These are phyloP conservation scores for Sisor rabdophorus DNA, from an alignment of 2,113 vertebrate species.

Conservation along the genomic window DNA sequence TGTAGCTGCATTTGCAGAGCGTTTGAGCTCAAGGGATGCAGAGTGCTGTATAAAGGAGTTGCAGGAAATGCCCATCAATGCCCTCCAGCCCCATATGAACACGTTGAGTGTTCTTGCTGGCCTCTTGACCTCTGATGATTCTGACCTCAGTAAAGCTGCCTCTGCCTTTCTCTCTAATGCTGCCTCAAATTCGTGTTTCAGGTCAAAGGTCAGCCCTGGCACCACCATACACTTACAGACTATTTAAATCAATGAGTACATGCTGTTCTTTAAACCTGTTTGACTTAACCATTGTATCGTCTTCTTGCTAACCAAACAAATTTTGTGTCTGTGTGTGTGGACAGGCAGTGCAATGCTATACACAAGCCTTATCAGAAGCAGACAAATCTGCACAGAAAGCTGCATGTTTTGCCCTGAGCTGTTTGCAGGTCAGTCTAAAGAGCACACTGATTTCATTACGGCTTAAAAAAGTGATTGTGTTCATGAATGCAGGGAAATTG, in stretches of 20 bases:
- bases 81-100: constrained; percentile 73
- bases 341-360: constrained; percentile 88
- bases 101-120: constrained; percentile 78
- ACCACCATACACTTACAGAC: background rate
- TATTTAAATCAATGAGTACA: background rate
- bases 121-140: constrained; percentile 77
- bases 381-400: constrained; percentile 80
- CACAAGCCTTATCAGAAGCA: constrained; percentile 81
- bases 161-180: constrained; percentile 75
- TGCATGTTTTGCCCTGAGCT: constrained; percentile 84
- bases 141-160: constrained; percentile 73
- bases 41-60: constrained; percentile 70
- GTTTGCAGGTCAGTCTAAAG: constrained; percentile 77
- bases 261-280: background rate
- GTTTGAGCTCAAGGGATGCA: constrained; percentile 69
- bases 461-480: background rate
- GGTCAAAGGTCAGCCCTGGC: constrained; percentile 77
- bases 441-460: background rate
- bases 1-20: constrained; percentile 75
- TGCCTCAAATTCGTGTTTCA: constrained; percentile 75
- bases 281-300: background rate
- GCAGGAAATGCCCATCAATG: constrained; percentile 66
- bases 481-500: too few relatives aligned
- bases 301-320: too few relatives aligned
- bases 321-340: constrained; percentile 31